Conservation (phyloP, 30 jellyfish, hydroid and myxozoan genomes). For the Aurelia sp. region DNA sequence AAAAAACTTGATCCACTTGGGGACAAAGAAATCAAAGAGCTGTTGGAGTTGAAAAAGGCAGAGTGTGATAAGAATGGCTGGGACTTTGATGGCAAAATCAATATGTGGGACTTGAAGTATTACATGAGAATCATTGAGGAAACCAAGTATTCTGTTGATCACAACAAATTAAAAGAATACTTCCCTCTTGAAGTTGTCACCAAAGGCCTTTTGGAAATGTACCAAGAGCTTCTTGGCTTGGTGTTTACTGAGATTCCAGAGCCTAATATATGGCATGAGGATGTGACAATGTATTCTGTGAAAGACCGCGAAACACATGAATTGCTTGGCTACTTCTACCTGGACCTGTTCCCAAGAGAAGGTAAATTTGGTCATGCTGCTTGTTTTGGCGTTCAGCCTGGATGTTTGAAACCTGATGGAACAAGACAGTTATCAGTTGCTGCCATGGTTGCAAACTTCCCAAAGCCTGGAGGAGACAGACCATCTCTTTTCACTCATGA, state of each 20-base stretch:
- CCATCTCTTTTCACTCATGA: conserved; percentile 91
- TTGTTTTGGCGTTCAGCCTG: conserved; percentile 95
- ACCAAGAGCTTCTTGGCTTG: conserved; percentile 75
- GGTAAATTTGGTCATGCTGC: conserved; percentile 98
- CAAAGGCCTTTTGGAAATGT: conserved; percentile 71
- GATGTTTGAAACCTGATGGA: conserved; percentile 82
- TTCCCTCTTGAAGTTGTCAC: conserved; percentile 85
- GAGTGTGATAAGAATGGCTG: conserved; percentile 77
- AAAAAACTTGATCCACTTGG: conserved; percentile 71
- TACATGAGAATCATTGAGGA: conserved; percentile 88
- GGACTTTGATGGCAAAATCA: conserved; percentile 74
- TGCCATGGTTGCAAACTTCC: conserved; percentile 97
- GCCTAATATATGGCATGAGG: conserved; percentile 87
- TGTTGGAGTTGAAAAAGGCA: conserved; percentile 71
- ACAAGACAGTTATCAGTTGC: conserved; percentile 83
- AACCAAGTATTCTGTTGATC: conserved; percentile 81
- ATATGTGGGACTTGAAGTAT: conserved; percentile 89
- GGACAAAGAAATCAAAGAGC: conserved; percentile 64
- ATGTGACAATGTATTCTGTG: conserved; percentile 90
- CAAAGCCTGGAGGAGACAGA: conserved; percentile 80
- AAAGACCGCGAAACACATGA: conserved; percentile 60
- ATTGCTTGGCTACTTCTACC: conserved; percentile 86
- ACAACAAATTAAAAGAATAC: conserved; percentile 83
- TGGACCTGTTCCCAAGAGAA: conserved; percentile 96
- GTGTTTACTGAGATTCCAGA: conserved; percentile 65